Evolutionary conservation across 2,888 invertebrate genomes (phyloP).

Genomic region (Argyresthia albistria): DNA sequence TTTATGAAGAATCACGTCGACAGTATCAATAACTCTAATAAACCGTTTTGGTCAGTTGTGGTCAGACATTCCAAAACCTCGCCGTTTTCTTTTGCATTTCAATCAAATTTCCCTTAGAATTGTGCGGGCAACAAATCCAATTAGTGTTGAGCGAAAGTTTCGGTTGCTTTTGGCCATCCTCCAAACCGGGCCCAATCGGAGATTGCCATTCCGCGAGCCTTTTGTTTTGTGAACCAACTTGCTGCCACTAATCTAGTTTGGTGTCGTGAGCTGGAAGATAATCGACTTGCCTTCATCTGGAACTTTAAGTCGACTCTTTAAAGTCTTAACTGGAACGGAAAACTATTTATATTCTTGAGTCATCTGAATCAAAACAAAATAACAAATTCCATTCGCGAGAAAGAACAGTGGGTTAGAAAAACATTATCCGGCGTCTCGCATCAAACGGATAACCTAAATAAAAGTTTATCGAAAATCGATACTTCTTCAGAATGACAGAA

Average conservation of each 20-base stretch:
- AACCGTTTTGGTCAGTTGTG: too few species aligned
- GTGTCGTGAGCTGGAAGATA: slow-evolving; percentile 30
- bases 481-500: slow-evolving; percentile 4
- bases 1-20: too few species aligned
- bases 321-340: too few species aligned
- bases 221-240: slow-evolving; percentile 23
- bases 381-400: too few species aligned
- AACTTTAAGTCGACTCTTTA: neutral
- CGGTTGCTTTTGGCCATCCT: slow-evolving; percentile 46
- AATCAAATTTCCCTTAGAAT: slow-evolving; percentile 19
- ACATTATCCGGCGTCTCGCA: neutral
- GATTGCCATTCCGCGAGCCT: slow-evolving; percentile 34
- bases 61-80: too few species aligned
- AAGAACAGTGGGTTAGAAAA: too few species aligned
- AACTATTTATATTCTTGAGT: too few species aligned
- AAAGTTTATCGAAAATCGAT: slow-evolving; percentile 15
- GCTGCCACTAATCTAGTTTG: slow-evolving; percentile 39
- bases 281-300: slow-evolving; percentile 17
- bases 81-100: slow-evolving; percentile 4
- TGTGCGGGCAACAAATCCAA: slow-evolving; percentile 48
- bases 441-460: slow-evolving; percentile 5
- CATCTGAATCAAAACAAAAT: too few species aligned
- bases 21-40: too few species aligned
- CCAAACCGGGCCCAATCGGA: slow-evolving; percentile 48
- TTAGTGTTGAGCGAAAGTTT: slow-evolving; percentile 52